Base-by-base conservation (phyloP, 2,113 vertebrate genomes). In the Ceuthmochares aereus region DNA sequence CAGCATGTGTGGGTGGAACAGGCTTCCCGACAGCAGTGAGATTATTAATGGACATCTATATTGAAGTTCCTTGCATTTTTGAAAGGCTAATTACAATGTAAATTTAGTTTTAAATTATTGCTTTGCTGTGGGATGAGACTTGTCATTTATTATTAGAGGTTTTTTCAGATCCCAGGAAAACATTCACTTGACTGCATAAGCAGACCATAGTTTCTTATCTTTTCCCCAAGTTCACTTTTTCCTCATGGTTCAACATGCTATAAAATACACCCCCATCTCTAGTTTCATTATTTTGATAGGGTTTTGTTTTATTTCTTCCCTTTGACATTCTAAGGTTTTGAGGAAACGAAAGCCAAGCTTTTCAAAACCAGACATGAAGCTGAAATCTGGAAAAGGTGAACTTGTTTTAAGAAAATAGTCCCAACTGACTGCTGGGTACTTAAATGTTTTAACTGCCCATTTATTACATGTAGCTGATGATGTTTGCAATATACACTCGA, bases 11-110 rank as follows among this genome's bases (percentile, higher is more conserved):
- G 97, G 98, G 98, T 97, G 98, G 96, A 97, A 97, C 95, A 96
- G 74, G 93, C 94, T 98, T 97, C 95, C 86, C 17, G 73, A 96
- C 97, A 98, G 97, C 96, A 96, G 90, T 95, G 84, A 92, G 86
- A 97, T 98, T 98, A 98, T 98, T 98, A 98, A 98, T 98, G 98
- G 97, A 97, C 98, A 97, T 96, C 96, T 98, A 97, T 98, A 97
- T 96, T 98, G 97, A 97, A 98, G 96, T 97, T 97, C 96, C 97
- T 98, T 96, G 95, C 96, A 97, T 97, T 97, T 98, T 97, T 98
- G 96, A 98, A 97, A 97, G 96, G 89, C 97, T 98, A 98, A 98
- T 98, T 98, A 98, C 94, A 97, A 98, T 98, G 98, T 98, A 98
- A 98, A 98, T 98, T 98, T 98, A 97, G 96, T 96, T 98, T 98